Evolutionary conservation across 2,888 invertebrate species (phyloP), one percentile per base, ranked within the genome.

Genomic region (Cephonodes hylas): DNA sequence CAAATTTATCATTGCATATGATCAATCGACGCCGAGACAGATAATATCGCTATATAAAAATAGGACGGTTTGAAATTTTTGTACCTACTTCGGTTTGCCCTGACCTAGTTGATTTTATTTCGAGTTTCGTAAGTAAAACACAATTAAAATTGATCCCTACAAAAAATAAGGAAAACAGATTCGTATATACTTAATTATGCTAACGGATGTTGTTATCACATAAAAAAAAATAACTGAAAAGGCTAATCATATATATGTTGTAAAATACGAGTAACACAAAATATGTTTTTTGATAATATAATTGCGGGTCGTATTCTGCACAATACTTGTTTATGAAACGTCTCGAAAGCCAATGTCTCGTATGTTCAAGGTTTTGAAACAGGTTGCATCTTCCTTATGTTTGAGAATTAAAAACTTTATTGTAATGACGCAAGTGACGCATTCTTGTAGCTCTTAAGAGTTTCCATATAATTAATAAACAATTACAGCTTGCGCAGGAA

Each of bases 351-450:
- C 18, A 27, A 53, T 53, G 53, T 53, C 27, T 15, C 27, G 31
- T 31, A 15, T 20, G 20, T 42, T 38, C 61, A 44, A 48, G 61
- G 42, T 22, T 34, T 53, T 60, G 58, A 59, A 59, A 48, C 44
- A 48, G 31, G n/a, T 56, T 42, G 48, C 48, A 53, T 42, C 60
- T 60, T 60, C 60, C 60, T 48, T 25, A 42, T 53, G 38, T 34
- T 59, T 34, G 38, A 20, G 42, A 57, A 23, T 38, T 59, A 18
- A 59, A 18, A 61, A 53, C 42, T 53, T 53, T 60, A 60, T 60
- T 48, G 25, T 8, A 7, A 31, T 25, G 56, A 34, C 44, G 59
- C 48, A 59, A n/a, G 18, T 27, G 18, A 31, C 53, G 18, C 27
- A 18, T 31, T 53, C 53, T 53, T 31, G 18, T 10, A 31, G 27